Base-by-base conservation (phyloP, 53 echinoderm and acorn worm genomes). In the Paracentrotus lividus region DNA sequence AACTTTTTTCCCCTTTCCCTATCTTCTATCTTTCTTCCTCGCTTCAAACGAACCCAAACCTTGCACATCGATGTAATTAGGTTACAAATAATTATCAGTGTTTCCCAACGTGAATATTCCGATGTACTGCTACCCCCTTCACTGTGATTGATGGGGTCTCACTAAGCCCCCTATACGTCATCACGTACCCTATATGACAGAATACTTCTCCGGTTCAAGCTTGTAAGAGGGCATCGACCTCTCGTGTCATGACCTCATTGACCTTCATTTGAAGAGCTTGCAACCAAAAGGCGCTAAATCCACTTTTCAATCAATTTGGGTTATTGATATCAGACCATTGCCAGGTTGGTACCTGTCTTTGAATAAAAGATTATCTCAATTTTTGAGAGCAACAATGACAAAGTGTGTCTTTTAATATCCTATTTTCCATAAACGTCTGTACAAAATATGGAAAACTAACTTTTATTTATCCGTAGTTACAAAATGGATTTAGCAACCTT, bases 31-130 rank as follows among this genome's bases (percentile, higher is more conserved):
- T 38, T 40, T 38, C 72, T 5, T 72, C 32, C 40, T 72, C 9
- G 31, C 64, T 38, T 72, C 27, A 38, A 38, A 72, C 72, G 72
- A 32, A 72, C 72, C 58, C 38, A 23, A 55, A 55, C 33, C 4
- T 88, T 21, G 36, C 57, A 40, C 72, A 88, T 23, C 54, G 54
- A 38, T 55, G 57, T 88, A 88, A 88, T 88, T 88, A 88, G 88
- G 88, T 88, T 88, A 58, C 88, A 88, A 88, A 88, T 57, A 88
- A 88, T 88, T 88, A 88, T 56, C 38, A 88, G 43, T 85, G 16
- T 85, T 85, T 51, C 85, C 51, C 85, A 51, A 49, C 47, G 51
- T 51, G 85, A 85, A 27, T 47, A 47, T 49, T 72, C 16, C 72
- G 72, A 40, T 72, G 72, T 72, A 72, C 34, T 20, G 85, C 20